Base-by-base conservation (phyloP, 1,140 invertebrate genomes). In the Euura lappo region DNA sequence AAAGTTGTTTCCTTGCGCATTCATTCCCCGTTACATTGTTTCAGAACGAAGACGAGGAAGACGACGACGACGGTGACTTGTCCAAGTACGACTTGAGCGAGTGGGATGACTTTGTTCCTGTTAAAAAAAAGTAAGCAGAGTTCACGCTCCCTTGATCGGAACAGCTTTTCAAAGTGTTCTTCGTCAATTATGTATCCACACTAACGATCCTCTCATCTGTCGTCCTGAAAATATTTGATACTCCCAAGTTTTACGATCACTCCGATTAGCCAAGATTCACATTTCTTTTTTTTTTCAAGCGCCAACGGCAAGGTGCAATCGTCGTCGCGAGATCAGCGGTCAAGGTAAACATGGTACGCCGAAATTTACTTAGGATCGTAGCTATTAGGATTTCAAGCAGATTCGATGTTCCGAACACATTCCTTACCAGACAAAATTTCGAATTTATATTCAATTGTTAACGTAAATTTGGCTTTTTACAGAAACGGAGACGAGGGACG, bases 61-160 rank as follows among this genome's bases (percentile, higher is more conserved):
- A 91, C 2, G 92, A 93, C 70, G 93, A 93, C 73, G 92, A 91
- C 83, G 93, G 89, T 42, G 94, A 96, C 87, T 86, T 95, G 72
- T 95, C 94, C 11, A 95, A 95, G 84, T 96, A 96, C 81, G 93
- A 95, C 85, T 87, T 96, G 46, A 93, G 91, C 83, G 93, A 91
- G 80, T 93, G 92, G 90, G 93, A 92, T 69, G 89, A 90, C 69
- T 87, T 89, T 73, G 88, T 88, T 69, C 80, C 87, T 6, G 76
- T 76, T 69, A 85, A 87, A 76, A 86, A 86, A 75, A 85, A 79
- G 86, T 87, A 80, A 70, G 8, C 3, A 70, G 28, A 28, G 28
- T 28, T 44, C 11, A 28, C 69, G 11, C n/a, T 70, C 3, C 44
- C 46, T 51, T 44, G 44, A 44, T 28, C 1, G 28, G 28, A 28